Conservation (phyloP, 2,113 vertebrate species). For the Numida meleagris region DNA sequence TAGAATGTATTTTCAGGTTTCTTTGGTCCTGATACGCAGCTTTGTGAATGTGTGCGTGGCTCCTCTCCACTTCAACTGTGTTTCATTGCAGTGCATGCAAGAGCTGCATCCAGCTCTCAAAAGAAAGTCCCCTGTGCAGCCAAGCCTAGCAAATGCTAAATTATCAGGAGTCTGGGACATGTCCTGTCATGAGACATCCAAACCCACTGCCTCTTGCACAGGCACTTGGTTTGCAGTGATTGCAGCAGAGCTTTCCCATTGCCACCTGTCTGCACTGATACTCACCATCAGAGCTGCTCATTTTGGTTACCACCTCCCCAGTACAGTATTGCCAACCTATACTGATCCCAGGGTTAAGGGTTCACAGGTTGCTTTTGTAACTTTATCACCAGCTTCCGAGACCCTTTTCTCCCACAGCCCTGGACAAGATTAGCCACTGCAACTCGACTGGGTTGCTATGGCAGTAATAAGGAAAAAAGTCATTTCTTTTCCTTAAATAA, state of each 20-base stretch:
- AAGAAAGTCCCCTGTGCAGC: neutral
- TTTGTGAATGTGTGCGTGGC: rapidly evolving
- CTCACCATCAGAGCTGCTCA: neutral
- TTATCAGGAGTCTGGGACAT: neutral
- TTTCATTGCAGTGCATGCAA: neutral
- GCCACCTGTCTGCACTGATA: rapidly evolving
- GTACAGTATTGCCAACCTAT: neutral
- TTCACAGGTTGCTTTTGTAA: neutral
- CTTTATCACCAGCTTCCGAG: neutral
- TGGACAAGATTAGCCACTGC: neutral
- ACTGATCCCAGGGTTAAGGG: neutral
- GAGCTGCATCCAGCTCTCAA: neutral
- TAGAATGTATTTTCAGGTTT: neutral
- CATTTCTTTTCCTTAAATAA: neutral
- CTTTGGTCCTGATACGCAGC: neutral
- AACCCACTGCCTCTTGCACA: neutral
- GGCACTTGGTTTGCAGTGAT: neutral
- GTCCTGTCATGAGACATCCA: neutral
- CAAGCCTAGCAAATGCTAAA: neutral
- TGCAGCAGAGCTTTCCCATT: neutral
- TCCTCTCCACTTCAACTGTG: neutral
- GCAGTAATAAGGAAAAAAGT: conserved; percentile 5
- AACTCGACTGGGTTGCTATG: conserved; percentile 4
- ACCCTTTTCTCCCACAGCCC: neutral
- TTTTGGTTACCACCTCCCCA: neutral